These are phyloP conservation scores for Tenebrosternarchus preto DNA, from an alignment of 2,113 vertebrate genomes.

Conservation along the genomic window DNA sequence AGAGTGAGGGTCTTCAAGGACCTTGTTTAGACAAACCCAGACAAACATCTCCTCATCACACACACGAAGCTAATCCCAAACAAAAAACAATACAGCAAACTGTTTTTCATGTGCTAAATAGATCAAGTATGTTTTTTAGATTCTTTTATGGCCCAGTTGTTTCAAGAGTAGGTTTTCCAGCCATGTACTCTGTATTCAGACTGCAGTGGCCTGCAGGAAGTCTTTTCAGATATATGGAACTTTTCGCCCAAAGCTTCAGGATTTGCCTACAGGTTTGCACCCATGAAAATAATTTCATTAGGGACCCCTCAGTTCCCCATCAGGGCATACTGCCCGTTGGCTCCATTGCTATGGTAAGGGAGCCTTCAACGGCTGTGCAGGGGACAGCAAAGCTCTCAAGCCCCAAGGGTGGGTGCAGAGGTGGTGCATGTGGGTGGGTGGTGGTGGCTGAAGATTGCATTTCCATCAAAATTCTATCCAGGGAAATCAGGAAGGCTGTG, in stretches of 20 bases:
- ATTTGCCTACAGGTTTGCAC: background rate
- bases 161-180: constrained; percentile 16
- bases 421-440: constrained; percentile 3
- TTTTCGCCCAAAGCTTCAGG: constrained; percentile 13
- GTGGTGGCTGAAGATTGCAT: constrained; percentile 50
- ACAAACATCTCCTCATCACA: background rate
- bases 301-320: constrained; percentile 20
- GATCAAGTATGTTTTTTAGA: constrained; percentile 6
- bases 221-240: background rate
- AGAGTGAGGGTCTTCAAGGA: background rate
- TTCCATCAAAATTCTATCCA: constrained; percentile 20
- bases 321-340: background rate
- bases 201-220: background rate
- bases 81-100: background rate
- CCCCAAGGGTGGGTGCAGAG: constrained; percentile 1
- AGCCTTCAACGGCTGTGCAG: background rate
- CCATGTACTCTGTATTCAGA: background rate
- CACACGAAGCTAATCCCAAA: background rate
- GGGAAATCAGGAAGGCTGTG: constrained; percentile 22
- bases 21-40: background rate
- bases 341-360: constrained; percentile 24
- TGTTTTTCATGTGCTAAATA: constrained; percentile 30
- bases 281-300: constrained; percentile 42
- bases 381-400: background rate
- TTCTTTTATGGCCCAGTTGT: constrained; percentile 37